Base-by-base conservation (phyloP, 2,888 invertebrate genomes). In the Ctenicera cuprea region DNA sequence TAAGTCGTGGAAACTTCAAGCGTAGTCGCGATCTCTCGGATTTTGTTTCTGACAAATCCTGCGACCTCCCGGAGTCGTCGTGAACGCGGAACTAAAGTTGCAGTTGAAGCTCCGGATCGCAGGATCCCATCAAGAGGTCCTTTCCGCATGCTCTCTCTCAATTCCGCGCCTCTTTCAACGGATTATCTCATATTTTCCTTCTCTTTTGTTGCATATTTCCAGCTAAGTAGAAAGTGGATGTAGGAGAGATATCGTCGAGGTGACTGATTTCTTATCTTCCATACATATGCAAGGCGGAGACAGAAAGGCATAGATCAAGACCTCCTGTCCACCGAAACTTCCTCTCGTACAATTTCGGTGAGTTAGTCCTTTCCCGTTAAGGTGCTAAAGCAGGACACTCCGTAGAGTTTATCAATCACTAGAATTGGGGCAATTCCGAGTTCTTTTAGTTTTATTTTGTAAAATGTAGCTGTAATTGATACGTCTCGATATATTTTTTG, bases 121-220 rank as follows among this genome's bases (percentile, higher is more conserved):
- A 66, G 74, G 50, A 67, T 73, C 67, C 67, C 74, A 67, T 70
- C 73, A 69, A 66, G 70, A 69, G 63, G 72, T 74, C 76, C 72
- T 74, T 76, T 77, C 79, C 79, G 79, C 79, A 77, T 79, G 77
- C 79, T 79, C 79, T 76, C 75, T 76, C 74, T 76, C 77, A 75
- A 76, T 75, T 76, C 65, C 66, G 71, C 65, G 70, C 74, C 73
- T 76, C 74, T 74, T 77, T 75, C 63, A 37, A 33, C 71, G 69
- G 73, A 77, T 77, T 73, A 78, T 77, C 77, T 75, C 59, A 45
- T 74, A 74, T 75, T 73, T 76, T 68, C 76, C 66, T 54, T 76
- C 75, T 75, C 76, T 78, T 76, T 77, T 76, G 74, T 78, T 74
- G 69, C 70, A 72, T 37, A 69, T 65, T 64, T 38, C 62, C 59